Percentiles rank a stretch among this genome's conserved stretches.
Evolutionary conservation across 1,140 invertebrate species (phyloP).

Genomic region (Potamilus streckersoni): DNA sequence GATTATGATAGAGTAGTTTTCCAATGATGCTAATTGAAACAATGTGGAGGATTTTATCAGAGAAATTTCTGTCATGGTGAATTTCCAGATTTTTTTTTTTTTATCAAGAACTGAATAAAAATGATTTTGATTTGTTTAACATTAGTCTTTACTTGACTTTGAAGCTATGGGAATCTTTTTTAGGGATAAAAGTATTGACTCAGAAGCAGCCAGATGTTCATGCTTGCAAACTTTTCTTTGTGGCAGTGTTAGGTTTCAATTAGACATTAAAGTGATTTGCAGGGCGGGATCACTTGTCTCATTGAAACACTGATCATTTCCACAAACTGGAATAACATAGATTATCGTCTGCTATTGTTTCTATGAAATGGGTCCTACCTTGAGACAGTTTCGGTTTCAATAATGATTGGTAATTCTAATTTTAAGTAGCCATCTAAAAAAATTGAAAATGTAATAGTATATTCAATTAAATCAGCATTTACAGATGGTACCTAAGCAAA

Average conservation of each 20-base stretch:
- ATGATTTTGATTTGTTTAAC: conserved; percentile 1
- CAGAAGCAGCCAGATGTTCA: not conserved
- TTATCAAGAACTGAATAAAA: not conserved
- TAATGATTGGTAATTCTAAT: not conserved
- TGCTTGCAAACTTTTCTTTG: conserved; percentile 14
- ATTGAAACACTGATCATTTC: not conserved
- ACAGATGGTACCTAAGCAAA: no score
- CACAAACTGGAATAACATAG: not conserved
- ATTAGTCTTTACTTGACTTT: not conserved
- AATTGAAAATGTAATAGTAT: no score
- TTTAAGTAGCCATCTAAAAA: not conserved
- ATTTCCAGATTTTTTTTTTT: not conserved
- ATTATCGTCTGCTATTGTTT: not conserved
- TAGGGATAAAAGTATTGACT: not conserved
- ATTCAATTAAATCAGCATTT: no score
- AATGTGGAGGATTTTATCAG: no score
- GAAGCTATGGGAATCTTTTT: conserved; percentile 4
- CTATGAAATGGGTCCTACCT: not conserved
- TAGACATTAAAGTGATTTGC: not conserved
- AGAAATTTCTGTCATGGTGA: not conserved
- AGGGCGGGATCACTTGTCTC: conserved; percentile 2
- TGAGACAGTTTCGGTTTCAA: not conserved
- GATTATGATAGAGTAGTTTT: no score
- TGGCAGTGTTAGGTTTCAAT: conserved; percentile 4
- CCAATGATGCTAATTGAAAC: no score